Evolutionary conservation across 2,797 vertebrate species (phyloP).

Genomic region (Sebastes umbrosus): DNA sequence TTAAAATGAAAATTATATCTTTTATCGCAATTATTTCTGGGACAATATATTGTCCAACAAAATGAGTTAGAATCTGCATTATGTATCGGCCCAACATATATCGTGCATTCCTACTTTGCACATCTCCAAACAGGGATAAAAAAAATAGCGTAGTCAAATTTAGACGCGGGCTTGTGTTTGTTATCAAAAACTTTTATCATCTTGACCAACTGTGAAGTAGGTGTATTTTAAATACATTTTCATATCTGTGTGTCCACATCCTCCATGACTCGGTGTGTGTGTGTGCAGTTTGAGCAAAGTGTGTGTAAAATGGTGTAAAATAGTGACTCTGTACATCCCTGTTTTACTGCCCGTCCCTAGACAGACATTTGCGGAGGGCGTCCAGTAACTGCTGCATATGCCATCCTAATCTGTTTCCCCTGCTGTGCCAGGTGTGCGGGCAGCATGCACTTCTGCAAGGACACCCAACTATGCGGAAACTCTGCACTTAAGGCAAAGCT

Average conservation of each 20-base stretch:
- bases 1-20: too few relatives aligned
- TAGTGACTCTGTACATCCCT: constrained; percentile 45
- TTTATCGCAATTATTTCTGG: too few relatives aligned
- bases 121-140: neutral
- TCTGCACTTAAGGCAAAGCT: constrained; percentile 54
- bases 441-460: constrained; percentile 68
- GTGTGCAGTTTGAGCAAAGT: constrained; percentile 1
- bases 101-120: neutral
- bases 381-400: constrained; percentile 73
- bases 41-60: too few relatives aligned
- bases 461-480: constrained; percentile 53
- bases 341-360: constrained; percentile 73
- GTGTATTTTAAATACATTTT: neutral
- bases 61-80: too few relatives aligned
- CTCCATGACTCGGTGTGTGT: neutral
- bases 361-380: constrained; percentile 58
- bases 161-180: neutral
- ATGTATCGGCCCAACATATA: too few relatives aligned
- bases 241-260: neutral
- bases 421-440: constrained; percentile 74
- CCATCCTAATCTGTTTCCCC: constrained; percentile 71
- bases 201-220: neutral
- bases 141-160: neutral
- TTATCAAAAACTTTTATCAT: neutral
- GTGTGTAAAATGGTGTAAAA: constrained; percentile 16